Base-by-base conservation (phyloP, 2,113 vertebrate species). In the Lepisosteus oculatus region DNA sequence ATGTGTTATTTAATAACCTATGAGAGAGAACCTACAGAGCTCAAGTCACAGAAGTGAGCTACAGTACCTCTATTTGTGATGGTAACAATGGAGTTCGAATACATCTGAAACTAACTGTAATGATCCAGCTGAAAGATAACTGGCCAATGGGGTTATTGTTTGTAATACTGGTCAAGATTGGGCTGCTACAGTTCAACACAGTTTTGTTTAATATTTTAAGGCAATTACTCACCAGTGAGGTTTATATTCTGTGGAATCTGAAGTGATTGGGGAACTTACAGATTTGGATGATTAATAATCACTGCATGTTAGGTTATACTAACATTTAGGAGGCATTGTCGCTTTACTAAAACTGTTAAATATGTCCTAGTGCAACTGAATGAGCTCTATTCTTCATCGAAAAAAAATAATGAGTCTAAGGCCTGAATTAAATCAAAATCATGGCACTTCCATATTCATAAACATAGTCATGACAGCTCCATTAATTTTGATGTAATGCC, bases 401-500 rank as follows among this genome's bases (percentile, higher is more conserved):
- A 29, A 42, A 17, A 6, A 57, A 57, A 76, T 78, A 78, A 82
- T 77, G 72, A 79, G 76, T 72, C 71, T 59, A 56, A 61, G 75
- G 54, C 76, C 63, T 61, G 67, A 74, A 76, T 77, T 79, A 66
- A 72, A 73, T 73, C 74, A 68, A 73, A 80, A 80, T 78, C 70
- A 76, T 67, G 9, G 71, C 61, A 55, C 72, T 15, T 65, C 61
- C 72, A 70, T 65, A 68, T 43, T 14, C 17, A 75, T 79, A 80
- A 77, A 80, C 77, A 71, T 77, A 83, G 69, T 72, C 54, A 62
- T 71, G 77, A 80, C 70, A 74, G 76, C 74, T 78, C 67, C 69
- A 77, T 83, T 83, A 72, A 78, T 78, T 83, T 80, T 77, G 74
- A 78, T 78, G 78, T 77, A 80, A 77, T 70, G 64, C 63, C 76